Conservation (phyloP, 1,140 invertebrate genomes). For the Pectinophora gossypiella region DNA sequence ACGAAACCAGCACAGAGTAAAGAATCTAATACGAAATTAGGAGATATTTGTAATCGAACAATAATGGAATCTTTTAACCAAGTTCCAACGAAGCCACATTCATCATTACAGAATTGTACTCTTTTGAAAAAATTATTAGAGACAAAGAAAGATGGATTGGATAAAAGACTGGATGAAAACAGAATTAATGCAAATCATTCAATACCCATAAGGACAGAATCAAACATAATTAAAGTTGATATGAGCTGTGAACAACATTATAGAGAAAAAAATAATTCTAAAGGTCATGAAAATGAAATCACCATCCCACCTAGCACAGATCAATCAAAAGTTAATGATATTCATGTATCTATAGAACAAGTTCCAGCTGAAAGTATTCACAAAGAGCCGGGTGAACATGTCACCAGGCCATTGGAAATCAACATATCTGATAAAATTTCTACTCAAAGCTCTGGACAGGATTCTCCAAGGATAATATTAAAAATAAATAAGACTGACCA, state of each 20-base stretch:
- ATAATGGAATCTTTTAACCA: too few relatives aligned
- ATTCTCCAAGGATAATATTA: conserved; percentile 72
- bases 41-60: too few relatives aligned
- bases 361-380: neutral
- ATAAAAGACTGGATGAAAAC: conserved; percentile 27
- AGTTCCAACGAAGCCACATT: neutral
- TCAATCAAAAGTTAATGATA: neutral
- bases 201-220: conserved; percentile 4
- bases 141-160: conserved; percentile 39
- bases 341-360: neutral
- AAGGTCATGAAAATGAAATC: neutral
- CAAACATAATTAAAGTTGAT: neutral
- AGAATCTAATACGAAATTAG: too few relatives aligned
- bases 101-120: conserved; percentile 51
- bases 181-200: conserved; percentile 19
- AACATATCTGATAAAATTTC: conserved; percentile 56
- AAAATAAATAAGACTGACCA: conserved; percentile 75
- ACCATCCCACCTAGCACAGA: neutral
- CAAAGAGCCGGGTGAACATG: conserved; percentile 46
- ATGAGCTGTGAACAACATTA: conserved; percentile 9
- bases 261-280: conserved; percentile 12
- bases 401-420: conserved; percentile 68
- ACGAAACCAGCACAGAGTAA: too few relatives aligned
- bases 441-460: conserved; percentile 63
- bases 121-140: conserved; percentile 61